phyloP scores from a whole-genome alignment of 1,140 invertebrate genomes.

The Eufriesea mexicana region DNA sequence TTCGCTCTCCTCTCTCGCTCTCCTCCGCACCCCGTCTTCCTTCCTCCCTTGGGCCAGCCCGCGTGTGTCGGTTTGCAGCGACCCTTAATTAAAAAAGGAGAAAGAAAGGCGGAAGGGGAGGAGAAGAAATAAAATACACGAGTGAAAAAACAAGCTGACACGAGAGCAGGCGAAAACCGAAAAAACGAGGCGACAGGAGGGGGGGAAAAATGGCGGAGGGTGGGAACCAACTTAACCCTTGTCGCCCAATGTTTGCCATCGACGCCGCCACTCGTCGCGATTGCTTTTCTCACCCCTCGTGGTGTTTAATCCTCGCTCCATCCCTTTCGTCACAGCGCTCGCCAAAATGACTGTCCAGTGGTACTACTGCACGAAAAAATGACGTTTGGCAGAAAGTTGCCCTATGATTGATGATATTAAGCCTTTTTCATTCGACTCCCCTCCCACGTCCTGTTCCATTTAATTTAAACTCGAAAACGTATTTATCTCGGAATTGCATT shows the following conservation, averaged over 20 bases:
- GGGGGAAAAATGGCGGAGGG: background rate
- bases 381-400: too few relatives aligned
- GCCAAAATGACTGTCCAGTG: background rate
- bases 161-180: background rate
- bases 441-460: too few relatives aligned
- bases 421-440: too few relatives aligned
- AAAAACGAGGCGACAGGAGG: background rate
- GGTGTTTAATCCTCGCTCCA: background rate
- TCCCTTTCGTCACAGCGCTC: background rate
- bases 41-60: background rate
- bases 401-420: too few relatives aligned
- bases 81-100: conserved; percentile 30
- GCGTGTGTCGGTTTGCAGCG: background rate
- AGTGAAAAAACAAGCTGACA: background rate
- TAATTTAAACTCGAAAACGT: too few relatives aligned
- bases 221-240: conserved; percentile 27
- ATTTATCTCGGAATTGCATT: too few relatives aligned
- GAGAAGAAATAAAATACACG: background rate
- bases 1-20: background rate
- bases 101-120: background rate
- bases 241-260: conserved; percentile 5
- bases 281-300: background rate
- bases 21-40: background rate
- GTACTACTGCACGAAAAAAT: too few relatives aligned
- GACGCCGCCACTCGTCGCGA: background rate